A percentile compares a stretch with the other conserved stretches of the same genome.
Evolutionary conservation across 2,113 vertebrate genomes (phyloP).

Genomic region (Poeciliopsis turrubarensis): DNA sequence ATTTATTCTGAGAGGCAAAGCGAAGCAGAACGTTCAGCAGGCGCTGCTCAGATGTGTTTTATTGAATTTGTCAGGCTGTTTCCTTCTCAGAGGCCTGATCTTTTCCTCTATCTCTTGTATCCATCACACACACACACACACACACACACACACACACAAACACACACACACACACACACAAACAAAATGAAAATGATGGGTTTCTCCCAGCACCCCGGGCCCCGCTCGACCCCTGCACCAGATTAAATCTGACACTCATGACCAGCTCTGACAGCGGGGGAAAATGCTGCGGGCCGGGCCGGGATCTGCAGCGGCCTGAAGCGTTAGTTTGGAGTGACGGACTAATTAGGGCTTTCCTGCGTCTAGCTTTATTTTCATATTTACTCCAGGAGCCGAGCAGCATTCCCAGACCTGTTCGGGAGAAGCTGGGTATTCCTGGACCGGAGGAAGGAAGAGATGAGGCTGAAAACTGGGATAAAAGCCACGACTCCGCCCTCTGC

Average conservation of each 20-base stretch:
- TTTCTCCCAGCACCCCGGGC: slow-evolving; percentile 65
- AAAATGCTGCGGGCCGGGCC: slow-evolving; percentile 33
- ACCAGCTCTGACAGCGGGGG: slow-evolving; percentile 72
- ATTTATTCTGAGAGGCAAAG: slow-evolving; percentile 63
- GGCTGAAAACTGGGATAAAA: background rate
- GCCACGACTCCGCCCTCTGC: slow-evolving; percentile 61
- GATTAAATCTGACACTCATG: slow-evolving; percentile 80
- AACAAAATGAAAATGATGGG: slow-evolving; percentile 69
- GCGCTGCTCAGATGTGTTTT: slow-evolving; percentile 60
- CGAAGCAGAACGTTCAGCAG: slow-evolving; percentile 43
- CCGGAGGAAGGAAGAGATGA: slow-evolving; percentile 18
- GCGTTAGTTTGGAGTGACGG: slow-evolving; percentile 70
- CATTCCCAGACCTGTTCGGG: background rate
- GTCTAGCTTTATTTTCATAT: slow-evolving; percentile 79
- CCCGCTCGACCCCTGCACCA: slow-evolving; percentile 69
- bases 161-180: slow-evolving; percentile 47
- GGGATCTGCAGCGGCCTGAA: slow-evolving; percentile 2
- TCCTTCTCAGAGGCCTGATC: slow-evolving; percentile 53
- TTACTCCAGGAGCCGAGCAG: slow-evolving; percentile 70
- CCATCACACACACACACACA: slow-evolving; percentile 51
- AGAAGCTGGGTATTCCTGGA: background rate
- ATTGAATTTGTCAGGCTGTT: slow-evolving; percentile 75
- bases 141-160: too few relatives aligned
- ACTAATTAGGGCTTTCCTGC: slow-evolving; percentile 77
- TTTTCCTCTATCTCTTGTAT: slow-evolving; percentile 57